Conservation (phyloP, 2,113 vertebrate species). For the Oryzias curvinotus region DNA sequence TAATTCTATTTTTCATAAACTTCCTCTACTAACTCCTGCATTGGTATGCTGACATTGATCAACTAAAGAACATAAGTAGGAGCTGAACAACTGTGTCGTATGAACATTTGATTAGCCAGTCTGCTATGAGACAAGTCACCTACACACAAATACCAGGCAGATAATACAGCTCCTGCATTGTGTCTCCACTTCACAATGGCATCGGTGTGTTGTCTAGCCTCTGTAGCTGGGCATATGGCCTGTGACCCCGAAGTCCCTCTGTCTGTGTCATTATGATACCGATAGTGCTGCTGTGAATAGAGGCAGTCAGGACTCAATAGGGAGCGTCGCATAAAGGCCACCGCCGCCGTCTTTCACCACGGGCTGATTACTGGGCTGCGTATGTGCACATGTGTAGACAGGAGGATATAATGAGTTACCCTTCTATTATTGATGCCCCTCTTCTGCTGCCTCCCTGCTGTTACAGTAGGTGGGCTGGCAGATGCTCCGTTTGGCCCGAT, state of each 20-base stretch:
- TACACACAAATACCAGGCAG: conserved; percentile 49
- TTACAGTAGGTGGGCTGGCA: conserved; percentile 55
- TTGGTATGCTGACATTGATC: no score
- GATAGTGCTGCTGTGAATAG: conserved; percentile 63
- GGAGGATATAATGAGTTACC: conserved; percentile 65
- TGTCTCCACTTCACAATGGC: conserved; percentile 63
- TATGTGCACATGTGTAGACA: conserved; percentile 52
- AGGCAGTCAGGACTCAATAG: conserved; percentile 62
- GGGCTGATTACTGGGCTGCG: conserved; percentile 60
- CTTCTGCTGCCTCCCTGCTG: conserved; percentile 74
- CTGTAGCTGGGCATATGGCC: conserved; percentile 69
- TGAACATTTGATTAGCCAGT: conserved; percentile 50
- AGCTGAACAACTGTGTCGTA: conserved; percentile 30
- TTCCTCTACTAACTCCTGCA: no score
- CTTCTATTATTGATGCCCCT: conserved; percentile 82
- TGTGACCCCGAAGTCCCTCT: conserved; percentile 64
- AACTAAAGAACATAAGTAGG: conserved; percentile 10
- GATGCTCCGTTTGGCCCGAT: neutral
- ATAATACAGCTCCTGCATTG: conserved; percentile 61
- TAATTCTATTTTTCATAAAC: no score
- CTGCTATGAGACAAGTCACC: conserved; percentile 43
- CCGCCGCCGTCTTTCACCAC: conserved; percentile 66
- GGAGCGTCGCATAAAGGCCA: conserved; percentile 56
- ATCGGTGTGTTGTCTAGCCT: conserved; percentile 51
- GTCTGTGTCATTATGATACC: conserved; percentile 68